Evolutionary conservation across 2,113 vertebrate species (phyloP), one percentile per base, ranked within the genome.

Genomic region (Atractosteus spatula): DNA sequence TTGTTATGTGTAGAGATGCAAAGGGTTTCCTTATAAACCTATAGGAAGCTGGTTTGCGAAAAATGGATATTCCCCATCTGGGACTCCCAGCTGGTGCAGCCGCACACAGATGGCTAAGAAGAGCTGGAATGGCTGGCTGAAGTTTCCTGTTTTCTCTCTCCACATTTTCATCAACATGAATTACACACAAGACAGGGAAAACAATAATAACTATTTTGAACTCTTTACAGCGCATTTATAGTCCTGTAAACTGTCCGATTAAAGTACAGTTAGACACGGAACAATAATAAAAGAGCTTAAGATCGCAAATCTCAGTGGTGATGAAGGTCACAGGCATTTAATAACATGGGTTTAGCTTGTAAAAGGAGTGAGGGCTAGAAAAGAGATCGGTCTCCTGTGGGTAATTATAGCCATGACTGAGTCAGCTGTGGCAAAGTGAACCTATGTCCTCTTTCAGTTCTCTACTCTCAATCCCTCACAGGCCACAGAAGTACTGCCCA

Each of bases 221-320:
- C 29, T 76, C 67, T 81, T 77, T 66, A 45, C 69, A 2, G 13
- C 12, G 29, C 6, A 41, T 82, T 83, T 76, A 79, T 72, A 64
- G 71, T 61, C 3, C 0, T 3, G 71, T 80, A 59, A 80, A 76
- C 14, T 17, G 54, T 69, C 69, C 55, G 51, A 77, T 64, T 73
- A 62, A 64, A 76, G 75, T 13, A 3, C 70, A 13, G 55, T 64
- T 63, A 65, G 63, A 54, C 29, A 67, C 2, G 14, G 68, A 68
- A 54, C 68, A 72, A 75, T 75, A 76, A 81, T 70, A 62, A 78
- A 71, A 82, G 64, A 73, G 7, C 41, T 8, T 11, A 55, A 29
- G 29, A 29, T 29, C 1, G 29, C 29, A 29, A 29, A 7, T 42
- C 41, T 14, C 41, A 65, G 62, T 12, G 62, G 69, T 62, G 51